phyloP scores from a whole-genome alignment of 2,113 vertebrate genomes.

The Anser cygnoides region DNA sequence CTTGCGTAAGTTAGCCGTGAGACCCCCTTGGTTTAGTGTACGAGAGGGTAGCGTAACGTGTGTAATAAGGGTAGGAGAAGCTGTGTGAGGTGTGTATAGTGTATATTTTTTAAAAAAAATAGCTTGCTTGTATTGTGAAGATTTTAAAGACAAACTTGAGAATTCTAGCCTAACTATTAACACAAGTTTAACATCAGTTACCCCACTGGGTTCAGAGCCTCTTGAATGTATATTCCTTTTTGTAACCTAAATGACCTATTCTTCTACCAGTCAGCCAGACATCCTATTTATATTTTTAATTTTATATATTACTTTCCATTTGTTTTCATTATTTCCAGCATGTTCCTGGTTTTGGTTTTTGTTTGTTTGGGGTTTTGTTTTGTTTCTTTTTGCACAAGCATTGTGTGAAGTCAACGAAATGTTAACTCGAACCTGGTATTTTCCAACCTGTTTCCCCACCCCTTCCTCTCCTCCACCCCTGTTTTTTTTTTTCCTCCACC shows the following conservation, averaged over 20 bases:
- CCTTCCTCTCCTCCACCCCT: constrained; percentile 38
- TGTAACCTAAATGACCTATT: constrained; percentile 79
- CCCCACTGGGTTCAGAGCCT: constrained; percentile 83
- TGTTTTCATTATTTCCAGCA: constrained; percentile 74
- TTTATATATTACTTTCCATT: constrained; percentile 76
- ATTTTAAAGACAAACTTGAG: constrained; percentile 86
- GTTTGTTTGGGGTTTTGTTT: not conserved
- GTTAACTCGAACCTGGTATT: constrained; percentile 48
- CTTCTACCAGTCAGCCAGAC: constrained; percentile 79
- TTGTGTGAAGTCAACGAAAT: constrained; percentile 73
- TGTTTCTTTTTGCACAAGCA: constrained; percentile 72
- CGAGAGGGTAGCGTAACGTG: constrained; percentile 70
- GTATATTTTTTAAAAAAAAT: constrained; percentile 88
- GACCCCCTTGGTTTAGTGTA: constrained; percentile 55
- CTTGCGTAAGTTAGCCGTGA: constrained; percentile 22
- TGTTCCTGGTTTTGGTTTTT: constrained; percentile 61
- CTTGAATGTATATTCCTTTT: constrained; percentile 84
- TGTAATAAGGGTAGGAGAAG: constrained; percentile 78
- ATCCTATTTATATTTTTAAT: constrained; percentile 81
- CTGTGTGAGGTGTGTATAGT: constrained; percentile 90
- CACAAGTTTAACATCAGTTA: constrained; percentile 81
- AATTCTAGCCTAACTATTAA: constrained; percentile 86
- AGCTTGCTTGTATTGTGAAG: constrained; percentile 88
- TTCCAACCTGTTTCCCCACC: constrained; percentile 58
- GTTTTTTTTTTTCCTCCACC: constrained; percentile 16